Percentiles rank a stretch among this genome's conserved stretches.
phyloP scores from a whole-genome alignment of 2,797 vertebrate species.

The Catharus ustulatus region DNA sequence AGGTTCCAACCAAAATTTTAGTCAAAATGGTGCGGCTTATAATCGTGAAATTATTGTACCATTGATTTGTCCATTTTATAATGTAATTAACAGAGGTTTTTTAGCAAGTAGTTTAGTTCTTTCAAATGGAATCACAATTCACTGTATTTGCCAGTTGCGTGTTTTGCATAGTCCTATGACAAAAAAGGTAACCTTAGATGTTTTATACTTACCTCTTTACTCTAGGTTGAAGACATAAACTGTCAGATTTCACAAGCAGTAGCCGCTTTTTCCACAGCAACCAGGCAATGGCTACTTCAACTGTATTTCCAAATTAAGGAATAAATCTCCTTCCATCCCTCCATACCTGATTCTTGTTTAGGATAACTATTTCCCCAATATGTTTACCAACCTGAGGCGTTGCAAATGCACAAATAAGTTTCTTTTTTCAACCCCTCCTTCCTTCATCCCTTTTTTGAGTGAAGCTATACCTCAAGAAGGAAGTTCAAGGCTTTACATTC shows the following conservation, averaged over 20 bases:
- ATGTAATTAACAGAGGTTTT: not conserved
- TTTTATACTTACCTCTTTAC: constrained; percentile 4
- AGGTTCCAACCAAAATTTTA: too few species aligned
- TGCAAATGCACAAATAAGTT: not conserved
- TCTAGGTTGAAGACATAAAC: constrained; percentile 12
- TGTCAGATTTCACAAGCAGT: constrained; percentile 2
- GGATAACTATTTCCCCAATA: not conserved
- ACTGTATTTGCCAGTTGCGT: not conserved
- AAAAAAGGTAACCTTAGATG: not conserved
- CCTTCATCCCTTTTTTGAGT: not conserved
- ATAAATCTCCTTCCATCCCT: not conserved
- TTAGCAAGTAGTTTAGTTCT: not conserved
- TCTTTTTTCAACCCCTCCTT: not conserved
- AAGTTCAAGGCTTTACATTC: constrained; percentile 4
- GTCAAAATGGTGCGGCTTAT: too few species aligned
- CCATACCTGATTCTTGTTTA: not conserved
- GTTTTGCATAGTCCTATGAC: not conserved
- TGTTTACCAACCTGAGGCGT: not conserved
- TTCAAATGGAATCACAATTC: not conserved
- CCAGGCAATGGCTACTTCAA: not conserved
- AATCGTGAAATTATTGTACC: too few species aligned
- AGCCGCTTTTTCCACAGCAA: constrained; percentile 21
- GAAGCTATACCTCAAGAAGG: not conserved
- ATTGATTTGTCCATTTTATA: not conserved
- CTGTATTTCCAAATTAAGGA: constrained; percentile 15